Evolutionary conservation across 2,797 vertebrate species (phyloP).

Genomic region (Pogoniulus pusillus): DNA sequence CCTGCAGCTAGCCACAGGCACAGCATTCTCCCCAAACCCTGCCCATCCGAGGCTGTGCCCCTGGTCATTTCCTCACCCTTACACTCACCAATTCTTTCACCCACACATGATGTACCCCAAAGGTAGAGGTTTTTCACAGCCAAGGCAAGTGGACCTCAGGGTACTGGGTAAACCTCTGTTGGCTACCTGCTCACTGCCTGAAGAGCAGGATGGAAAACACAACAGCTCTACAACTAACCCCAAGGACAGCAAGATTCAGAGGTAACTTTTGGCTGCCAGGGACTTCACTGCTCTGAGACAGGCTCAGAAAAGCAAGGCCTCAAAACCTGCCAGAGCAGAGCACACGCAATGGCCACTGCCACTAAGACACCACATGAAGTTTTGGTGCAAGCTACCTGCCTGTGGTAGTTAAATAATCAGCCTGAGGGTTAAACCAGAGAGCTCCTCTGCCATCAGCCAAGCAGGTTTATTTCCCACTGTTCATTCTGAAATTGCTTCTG

Average conservation of each 20-base stretch:
- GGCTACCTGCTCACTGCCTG: neutral
- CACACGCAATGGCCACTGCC: too few species aligned
- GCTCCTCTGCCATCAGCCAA: neutral
- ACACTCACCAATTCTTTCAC: too few species aligned
- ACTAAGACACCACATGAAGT: neutral
- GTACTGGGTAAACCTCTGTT: neutral
- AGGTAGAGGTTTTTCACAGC: too few species aligned
- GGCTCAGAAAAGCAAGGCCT: neutral
- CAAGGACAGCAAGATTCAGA: neutral
- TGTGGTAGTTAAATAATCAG: neutral
- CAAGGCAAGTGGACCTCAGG: too few species aligned
- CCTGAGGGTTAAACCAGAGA: neutral
- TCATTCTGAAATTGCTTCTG: neutral
- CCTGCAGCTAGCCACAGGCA: neutral
- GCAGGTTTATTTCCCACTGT: neutral
- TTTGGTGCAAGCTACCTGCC: neutral
- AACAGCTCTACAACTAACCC: neutral
- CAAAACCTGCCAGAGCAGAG: neutral
- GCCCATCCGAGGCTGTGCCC: accelerated
- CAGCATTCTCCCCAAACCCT: neutral
- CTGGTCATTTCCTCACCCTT: neutral
- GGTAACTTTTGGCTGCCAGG: neutral
- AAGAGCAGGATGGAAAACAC: neutral
- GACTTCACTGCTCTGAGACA: neutral
- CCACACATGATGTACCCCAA: accelerated